A percentile compares a stretch with the other conserved stretches of the same genome.
These are phyloP conservation scores for Auanema sp. DNA, from an alignment of 2,888 invertebrate genomes.

Conservation along the genomic window DNA sequence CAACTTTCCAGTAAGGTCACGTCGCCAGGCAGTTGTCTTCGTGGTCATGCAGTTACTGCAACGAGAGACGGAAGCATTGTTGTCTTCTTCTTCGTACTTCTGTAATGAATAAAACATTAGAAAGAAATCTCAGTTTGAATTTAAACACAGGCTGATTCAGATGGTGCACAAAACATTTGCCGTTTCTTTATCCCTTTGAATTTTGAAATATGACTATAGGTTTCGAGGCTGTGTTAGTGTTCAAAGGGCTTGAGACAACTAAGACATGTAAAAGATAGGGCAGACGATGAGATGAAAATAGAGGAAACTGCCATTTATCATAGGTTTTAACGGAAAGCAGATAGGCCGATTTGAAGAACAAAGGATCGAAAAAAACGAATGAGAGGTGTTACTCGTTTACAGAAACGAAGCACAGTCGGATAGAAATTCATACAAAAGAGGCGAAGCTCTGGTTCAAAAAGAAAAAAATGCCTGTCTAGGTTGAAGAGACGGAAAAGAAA, in stretches of 20 bases:
- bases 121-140: neutral
- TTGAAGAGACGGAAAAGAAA: neutral
- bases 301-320: no score
- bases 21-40: slow-evolving; percentile 63
- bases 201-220: no score
- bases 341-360: neutral
- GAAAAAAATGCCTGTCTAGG: slow-evolving; percentile 1
- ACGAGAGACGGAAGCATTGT: slow-evolving; percentile 41
- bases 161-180: no score
- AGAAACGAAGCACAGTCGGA: slow-evolving; percentile 1
- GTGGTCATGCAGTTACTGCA: slow-evolving; percentile 61
- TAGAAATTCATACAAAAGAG: slow-evolving; percentile 3
- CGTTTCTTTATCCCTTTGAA: no score
- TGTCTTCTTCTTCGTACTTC: slow-evolving; percentile 32
- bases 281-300: no score
- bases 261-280: no score
- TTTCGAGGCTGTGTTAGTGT: no score
- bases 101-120: slow-evolving; percentile 9
- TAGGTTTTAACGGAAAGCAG: no score
- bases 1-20: slow-evolving; percentile 55
- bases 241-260: no score
- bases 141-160: slow-evolving; percentile 13
- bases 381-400: slow-evolving; percentile 9
- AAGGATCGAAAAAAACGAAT: slow-evolving; percentile 9
- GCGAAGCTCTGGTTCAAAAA: neutral